phyloP scores from a whole-genome alignment of 2,888 invertebrate genomes.

The Ectemnius cavifrons region DNA sequence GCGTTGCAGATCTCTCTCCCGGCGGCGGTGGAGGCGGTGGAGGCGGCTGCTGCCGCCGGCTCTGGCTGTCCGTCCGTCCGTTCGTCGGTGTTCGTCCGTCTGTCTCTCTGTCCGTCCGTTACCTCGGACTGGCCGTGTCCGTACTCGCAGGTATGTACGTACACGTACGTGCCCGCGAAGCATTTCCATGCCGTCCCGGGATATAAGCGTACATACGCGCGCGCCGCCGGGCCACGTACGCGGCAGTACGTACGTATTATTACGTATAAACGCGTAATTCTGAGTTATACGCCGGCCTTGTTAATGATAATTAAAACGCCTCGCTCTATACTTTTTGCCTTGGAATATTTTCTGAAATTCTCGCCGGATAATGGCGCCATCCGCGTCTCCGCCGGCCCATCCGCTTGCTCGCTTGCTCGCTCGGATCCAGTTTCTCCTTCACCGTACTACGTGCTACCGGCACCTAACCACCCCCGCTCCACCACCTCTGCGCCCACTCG shows the following conservation, averaged over 20 bases:
- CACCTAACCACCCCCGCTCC: no score
- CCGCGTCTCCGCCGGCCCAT: constrained; percentile 38
- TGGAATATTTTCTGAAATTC: constrained; percentile 67
- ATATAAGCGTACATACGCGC: constrained; percentile 44
- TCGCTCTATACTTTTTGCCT: constrained; percentile 70
- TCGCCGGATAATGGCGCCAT: constrained; percentile 64
- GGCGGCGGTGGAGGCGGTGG: no score
- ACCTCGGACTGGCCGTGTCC: constrained; percentile 54
- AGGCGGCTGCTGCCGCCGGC: no score
- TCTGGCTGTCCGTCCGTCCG: constrained; percentile 57
- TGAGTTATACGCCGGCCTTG: constrained; percentile 76
- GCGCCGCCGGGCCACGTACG: constrained; percentile 55
- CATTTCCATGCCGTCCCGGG: constrained; percentile 43
- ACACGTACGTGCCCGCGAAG: constrained; percentile 54
- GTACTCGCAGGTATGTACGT: constrained; percentile 40
- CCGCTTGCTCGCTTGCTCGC: constrained; percentile 11
- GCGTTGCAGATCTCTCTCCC: constrained; percentile 65
- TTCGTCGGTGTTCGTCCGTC: constrained; percentile 53
- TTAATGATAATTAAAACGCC: constrained; percentile 78
- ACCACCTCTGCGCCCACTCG: background rate
- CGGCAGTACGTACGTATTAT: constrained; percentile 69
- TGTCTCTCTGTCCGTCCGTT: constrained; percentile 50
- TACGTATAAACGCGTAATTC: constrained; percentile 76
- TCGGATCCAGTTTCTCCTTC: constrained; percentile 17
- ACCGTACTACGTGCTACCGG: constrained; percentile 10